These are phyloP conservation scores for Nycteola revayana DNA, from an alignment of 2,888 invertebrate genomes.

Conservation along the genomic window DNA sequence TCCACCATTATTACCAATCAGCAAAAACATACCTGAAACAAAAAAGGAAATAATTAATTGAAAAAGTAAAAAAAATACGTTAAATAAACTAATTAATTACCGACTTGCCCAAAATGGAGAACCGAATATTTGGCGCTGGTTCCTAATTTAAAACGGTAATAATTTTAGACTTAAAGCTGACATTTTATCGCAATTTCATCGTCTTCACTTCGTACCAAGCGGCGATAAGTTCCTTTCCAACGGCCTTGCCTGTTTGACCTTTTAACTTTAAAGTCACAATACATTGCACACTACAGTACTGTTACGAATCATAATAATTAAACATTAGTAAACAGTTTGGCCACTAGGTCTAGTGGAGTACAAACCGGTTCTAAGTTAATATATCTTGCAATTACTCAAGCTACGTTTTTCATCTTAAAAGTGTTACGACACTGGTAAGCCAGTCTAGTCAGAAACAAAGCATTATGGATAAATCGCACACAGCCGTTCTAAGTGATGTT, in stretches of 20 bases:
- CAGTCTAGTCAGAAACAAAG: constrained; percentile 27
- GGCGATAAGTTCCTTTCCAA: constrained; percentile 64
- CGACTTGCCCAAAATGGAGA: constrained; percentile 19
- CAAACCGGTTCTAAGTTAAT: constrained; percentile 4
- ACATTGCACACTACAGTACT: neutral
- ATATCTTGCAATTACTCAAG: constrained; percentile 7
- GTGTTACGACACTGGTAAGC: constrained; percentile 17
- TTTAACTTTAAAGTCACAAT: constrained; percentile 53
- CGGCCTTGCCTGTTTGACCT: constrained; percentile 75
- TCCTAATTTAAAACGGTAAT: constrained; percentile 48
- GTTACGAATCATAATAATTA: no score
- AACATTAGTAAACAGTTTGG: no score
- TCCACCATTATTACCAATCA: no score
- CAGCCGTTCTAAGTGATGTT: constrained; percentile 14
- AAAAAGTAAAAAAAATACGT: constrained; percentile 14
- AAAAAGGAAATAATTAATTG: constrained; percentile 14
- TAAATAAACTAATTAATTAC: constrained; percentile 28
- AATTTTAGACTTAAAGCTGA: constrained; percentile 57
- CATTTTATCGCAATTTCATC: constrained; percentile 62
- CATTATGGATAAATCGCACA: constrained; percentile 22
- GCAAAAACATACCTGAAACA: constrained; percentile 50
- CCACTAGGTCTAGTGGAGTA: no score
- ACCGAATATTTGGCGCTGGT: constrained; percentile 22
- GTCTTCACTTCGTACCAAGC: constrained; percentile 64
- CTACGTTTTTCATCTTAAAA: constrained; percentile 10